Evolutionary conservation across 2,888 invertebrate species (phyloP).

Genomic region (Balanococcus diminutus): DNA sequence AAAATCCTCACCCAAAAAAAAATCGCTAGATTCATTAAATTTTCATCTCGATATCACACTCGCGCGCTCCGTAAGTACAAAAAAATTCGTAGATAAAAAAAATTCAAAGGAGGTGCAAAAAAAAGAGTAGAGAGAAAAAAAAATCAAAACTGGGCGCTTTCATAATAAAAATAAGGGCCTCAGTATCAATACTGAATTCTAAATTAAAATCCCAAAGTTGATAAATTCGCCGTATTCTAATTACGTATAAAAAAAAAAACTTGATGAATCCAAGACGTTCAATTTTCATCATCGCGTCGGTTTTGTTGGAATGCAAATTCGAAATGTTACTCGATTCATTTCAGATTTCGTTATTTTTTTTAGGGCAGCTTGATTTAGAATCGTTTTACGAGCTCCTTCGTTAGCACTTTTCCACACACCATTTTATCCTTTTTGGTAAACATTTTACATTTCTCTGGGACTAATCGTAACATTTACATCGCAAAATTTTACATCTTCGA

Average conservation of each 20-base stretch:
- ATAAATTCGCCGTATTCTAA: not conserved
- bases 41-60: not conserved
- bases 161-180: slow-evolving; percentile 54
- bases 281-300: not conserved
- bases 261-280: not conserved
- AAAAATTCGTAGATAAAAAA: not conserved
- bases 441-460: not conserved
- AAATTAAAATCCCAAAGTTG: slow-evolving; percentile 15
- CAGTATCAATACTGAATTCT: slow-evolving; percentile 51
- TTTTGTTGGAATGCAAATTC: not conserved
- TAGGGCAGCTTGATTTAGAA: not conserved
- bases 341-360: not conserved
- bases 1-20: not conserved
- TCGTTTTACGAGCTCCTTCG: not conserved
- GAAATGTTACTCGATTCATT: not conserved
- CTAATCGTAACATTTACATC: not conserved
- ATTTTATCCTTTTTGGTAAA: not conserved
- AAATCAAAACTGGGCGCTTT: slow-evolving; percentile 51
- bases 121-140: not conserved
- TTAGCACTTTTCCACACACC: not conserved
- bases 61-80: not conserved
- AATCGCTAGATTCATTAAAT: slow-evolving; percentile 16
- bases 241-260: not conserved
- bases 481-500: not conserved
- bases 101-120: not conserved